Evolutionary conservation across 2,888 invertebrate species (phyloP).

Genomic region (Bombylius major): DNA sequence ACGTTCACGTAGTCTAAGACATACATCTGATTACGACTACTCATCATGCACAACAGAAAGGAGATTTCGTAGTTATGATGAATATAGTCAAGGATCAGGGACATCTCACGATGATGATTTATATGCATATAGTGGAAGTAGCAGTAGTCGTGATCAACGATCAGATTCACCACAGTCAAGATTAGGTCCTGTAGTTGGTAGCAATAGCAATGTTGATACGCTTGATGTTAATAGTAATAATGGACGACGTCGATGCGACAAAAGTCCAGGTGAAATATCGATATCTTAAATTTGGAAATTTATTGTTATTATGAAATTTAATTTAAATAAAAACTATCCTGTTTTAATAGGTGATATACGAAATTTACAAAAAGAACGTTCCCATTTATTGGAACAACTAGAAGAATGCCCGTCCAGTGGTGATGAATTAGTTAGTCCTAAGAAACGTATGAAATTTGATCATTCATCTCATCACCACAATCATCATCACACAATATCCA

Average conservation of each 20-base stretch:
- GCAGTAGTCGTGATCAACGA: constrained; percentile 37
- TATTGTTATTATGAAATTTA: neutral
- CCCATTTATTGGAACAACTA: constrained; percentile 54
- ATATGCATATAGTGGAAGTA: constrained; percentile 19
- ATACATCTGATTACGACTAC: constrained; percentile 38
- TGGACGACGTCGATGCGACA: constrained; percentile 35
- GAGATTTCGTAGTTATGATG: constrained; percentile 52
- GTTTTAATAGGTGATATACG: constrained; percentile 43
- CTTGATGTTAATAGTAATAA: constrained; percentile 19
- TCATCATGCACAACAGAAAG: constrained; percentile 25
- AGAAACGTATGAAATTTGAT: constrained; percentile 52
- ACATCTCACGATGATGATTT: constrained; percentile 50
- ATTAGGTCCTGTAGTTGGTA: constrained; percentile 33
- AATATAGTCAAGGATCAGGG: constrained; percentile 59
- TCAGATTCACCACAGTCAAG: constrained; percentile 30
- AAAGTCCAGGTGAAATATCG: constrained; percentile 24
- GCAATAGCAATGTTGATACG: constrained; percentile 37
- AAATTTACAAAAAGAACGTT: constrained; percentile 56
- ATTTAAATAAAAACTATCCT: neutral
- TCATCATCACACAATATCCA: constrained; percentile 23
- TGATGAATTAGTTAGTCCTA: constrained; percentile 52
- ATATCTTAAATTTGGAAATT: neutral
- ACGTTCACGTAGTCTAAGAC: constrained; percentile 36
- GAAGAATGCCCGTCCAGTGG: constrained; percentile 59
- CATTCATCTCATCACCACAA: constrained; percentile 34